phyloP scores from a whole-genome alignment of 2,113 vertebrate species.

The Malurus alboscapulatus region DNA sequence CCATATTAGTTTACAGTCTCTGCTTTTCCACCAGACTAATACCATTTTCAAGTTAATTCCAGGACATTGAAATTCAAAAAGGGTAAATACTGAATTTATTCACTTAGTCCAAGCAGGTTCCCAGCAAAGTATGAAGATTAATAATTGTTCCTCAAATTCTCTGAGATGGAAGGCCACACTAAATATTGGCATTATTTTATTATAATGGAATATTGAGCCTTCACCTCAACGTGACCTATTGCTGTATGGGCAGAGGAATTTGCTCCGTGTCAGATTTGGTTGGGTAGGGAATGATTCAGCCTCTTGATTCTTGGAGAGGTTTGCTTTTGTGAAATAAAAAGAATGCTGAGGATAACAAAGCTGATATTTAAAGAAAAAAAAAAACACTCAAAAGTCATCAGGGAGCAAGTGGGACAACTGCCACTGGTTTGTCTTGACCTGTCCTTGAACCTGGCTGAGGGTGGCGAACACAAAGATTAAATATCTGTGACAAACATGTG shows the following conservation, averaged over 20 bases:
- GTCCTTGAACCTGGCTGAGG: neutral
- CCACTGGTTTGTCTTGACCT: neutral
- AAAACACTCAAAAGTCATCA: neutral
- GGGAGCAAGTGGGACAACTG: neutral
- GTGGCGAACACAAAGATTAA: neutral
- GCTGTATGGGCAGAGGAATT: neutral
- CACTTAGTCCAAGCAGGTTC: neutral
- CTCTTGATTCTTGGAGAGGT: neutral
- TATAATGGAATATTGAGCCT: neutral
- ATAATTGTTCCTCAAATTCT: neutral
- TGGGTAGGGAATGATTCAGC: slow-evolving; percentile 12
- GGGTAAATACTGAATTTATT: neutral
- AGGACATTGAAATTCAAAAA: neutral
- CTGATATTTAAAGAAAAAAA: neutral
- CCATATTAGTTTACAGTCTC: neutral
- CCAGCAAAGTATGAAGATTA: neutral
- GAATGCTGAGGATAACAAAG: neutral
- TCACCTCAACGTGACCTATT: slow-evolving; percentile 15
- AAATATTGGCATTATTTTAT: neutral
- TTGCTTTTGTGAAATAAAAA: neutral
- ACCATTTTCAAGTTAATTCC: neutral
- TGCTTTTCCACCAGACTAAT: neutral
- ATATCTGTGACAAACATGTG: neutral
- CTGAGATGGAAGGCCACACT: neutral
- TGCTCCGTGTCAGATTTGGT: neutral